Conservation (phyloP, 2,113 vertebrate genomes). For the Tupaia chinensis region DNA sequence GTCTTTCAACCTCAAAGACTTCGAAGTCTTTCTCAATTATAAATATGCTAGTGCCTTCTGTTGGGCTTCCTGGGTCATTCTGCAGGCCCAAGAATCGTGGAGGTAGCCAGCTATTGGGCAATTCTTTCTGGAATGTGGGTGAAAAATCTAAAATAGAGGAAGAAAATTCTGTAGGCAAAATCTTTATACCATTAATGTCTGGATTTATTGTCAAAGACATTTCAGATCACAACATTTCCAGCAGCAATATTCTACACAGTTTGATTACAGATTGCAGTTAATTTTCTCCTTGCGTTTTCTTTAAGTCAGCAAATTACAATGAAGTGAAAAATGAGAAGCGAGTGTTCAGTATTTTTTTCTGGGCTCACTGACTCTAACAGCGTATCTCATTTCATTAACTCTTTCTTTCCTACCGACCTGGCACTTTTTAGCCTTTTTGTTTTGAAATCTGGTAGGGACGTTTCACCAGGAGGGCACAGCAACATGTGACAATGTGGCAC, state of each 20-base stretch:
- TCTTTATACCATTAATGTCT: not conserved
- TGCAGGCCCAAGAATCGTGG: not conserved
- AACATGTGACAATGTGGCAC: not conserved
- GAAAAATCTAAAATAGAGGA: not conserved
- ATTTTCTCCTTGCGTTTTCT: conserved; percentile 2
- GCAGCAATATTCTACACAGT: not conserved
- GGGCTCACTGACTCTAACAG: not conserved
- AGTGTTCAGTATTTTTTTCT: not conserved
- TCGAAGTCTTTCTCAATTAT: conserved; percentile 48
- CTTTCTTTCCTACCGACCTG: not conserved
- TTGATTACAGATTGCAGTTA: conserved; percentile 38
- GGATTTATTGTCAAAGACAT: not conserved
- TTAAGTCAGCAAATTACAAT: not conserved
- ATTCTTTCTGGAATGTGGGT: too few species aligned
- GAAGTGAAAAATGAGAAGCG: conserved; percentile 7
- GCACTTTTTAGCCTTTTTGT: not conserved
- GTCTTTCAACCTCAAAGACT: conserved; percentile 60
- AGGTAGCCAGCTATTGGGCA: not conserved
- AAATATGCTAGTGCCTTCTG: conserved; percentile 52
- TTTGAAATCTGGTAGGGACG: not conserved
- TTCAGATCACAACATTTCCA: conserved; percentile 34
- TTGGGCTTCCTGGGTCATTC: conserved; percentile 4
- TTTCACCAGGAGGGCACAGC: not conserved
- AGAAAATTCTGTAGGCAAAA: not conserved
- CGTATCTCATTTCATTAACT: not conserved